Evolutionary conservation across 1,140 invertebrate species (phyloP), one percentile per base, ranked within the genome.

Genomic region (Euura saliciscinereae): DNA sequence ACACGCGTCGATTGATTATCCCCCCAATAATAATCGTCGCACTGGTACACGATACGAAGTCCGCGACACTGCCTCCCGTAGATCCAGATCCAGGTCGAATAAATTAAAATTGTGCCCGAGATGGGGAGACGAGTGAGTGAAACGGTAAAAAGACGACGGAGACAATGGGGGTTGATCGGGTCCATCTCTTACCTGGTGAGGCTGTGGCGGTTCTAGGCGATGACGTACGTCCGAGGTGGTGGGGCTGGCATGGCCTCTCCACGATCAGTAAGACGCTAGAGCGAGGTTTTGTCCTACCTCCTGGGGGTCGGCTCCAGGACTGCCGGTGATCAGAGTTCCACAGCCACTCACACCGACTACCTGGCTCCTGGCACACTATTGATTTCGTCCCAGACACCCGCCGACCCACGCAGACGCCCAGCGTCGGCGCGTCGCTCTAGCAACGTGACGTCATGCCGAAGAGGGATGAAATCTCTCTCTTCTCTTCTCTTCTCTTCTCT

Each of bases 351-450:
- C 80, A 84, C 80, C 75, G 79, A 81, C 78, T 84, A 84, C 83
- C 85, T 83, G 83, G 80, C 82, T 83, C 80, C 82, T 84, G 81
- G 80, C 84, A 78, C 83, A 83, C 84, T 87, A 87, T 86, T 87
- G 86, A 87, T 87, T 84, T 80, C 82, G 78, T 74, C 83, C 83
- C 84, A 83, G 84, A 82, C 84, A 82, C 78, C 81, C 82, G 77
- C 81, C 80, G 80, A 83, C 82, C 80, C 80, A 85, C 84, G 83
- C 85, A 85, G 83, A 84, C 83, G 83, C 84, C 83, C 81, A 79
- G 77, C 83, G 80, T 82, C 85, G 84, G 82, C 81, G 83, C 84
- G 85, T 87, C 84, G 85, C 85, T 87, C 85, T 86, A 86, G 85
- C 83, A 86, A 86, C 86, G 82, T 86, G 84, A 86, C 85, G 85